Conservation (phyloP, 1,140 invertebrate genomes). For the Notospermus geniculatus region DNA sequence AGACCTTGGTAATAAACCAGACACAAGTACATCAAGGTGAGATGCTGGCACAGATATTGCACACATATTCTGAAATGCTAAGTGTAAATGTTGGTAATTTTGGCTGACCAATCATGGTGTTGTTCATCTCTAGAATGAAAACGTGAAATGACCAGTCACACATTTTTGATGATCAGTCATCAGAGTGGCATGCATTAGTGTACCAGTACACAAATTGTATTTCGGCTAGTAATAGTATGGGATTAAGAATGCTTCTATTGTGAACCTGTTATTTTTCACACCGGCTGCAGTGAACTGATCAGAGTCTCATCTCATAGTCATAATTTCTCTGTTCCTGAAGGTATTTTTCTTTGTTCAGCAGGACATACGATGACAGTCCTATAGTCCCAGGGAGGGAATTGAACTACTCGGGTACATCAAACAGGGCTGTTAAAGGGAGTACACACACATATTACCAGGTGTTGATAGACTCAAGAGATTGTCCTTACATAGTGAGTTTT, state of each 20-base stretch:
- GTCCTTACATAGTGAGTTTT: slow-evolving; percentile 85
- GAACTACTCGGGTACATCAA: background rate
- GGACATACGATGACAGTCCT: slow-evolving; percentile 25
- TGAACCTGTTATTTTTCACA: background rate
- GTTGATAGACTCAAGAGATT: slow-evolving; percentile 92
- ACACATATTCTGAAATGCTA: too few relatives aligned
- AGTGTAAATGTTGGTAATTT: too few relatives aligned
- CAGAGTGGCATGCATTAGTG: too few relatives aligned
- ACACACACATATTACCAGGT: slow-evolving; percentile 97
- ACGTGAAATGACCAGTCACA: too few relatives aligned
- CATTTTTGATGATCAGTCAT: too few relatives aligned
- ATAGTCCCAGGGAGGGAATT: slow-evolving; percentile 24
- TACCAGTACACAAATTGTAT: too few relatives aligned
- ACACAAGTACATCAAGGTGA: slow-evolving; percentile 7
- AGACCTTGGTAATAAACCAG: slow-evolving; percentile 67
- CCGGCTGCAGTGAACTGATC: background rate
- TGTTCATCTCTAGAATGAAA: too few relatives aligned
- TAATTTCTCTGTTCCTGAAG: background rate
- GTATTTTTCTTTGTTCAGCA: slow-evolving; percentile 15
- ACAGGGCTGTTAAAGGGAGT: slow-evolving; percentile 76
- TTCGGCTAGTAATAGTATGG: too few relatives aligned
- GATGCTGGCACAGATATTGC: too few relatives aligned
- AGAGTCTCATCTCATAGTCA: background rate
- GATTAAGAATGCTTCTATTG: too few relatives aligned
- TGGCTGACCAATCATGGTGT: too few relatives aligned